A percentile compares a stretch with the other conserved stretches of the same genome.
Evolutionary conservation across 2,113 vertebrate species (phyloP).

Genomic region (Cepphus grylle): DNA sequence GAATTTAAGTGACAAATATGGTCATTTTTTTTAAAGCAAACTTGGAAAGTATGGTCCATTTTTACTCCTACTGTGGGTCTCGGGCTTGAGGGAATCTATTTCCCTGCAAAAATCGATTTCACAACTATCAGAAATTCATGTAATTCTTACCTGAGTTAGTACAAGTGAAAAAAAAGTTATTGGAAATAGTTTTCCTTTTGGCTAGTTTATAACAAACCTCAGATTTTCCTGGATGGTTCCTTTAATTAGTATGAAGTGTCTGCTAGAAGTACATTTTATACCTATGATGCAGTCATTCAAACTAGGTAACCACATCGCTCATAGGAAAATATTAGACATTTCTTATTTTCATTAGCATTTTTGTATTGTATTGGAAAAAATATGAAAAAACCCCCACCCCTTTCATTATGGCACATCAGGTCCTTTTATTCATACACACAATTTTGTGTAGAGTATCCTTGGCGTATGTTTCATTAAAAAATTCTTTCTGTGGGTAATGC

Average conservation of each 20-base stretch:
- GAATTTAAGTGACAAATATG: not conserved
- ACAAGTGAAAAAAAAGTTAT: not conserved
- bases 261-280: not conserved
- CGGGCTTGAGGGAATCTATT: not conserved
- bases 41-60: not conserved
- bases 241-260: not conserved
- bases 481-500: not conserved
- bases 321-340: not conserved
- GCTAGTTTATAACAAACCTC: not conserved
- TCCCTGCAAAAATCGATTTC: not conserved
- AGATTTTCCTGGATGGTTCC: not conserved
- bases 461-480: not conserved
- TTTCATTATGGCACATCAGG: not conserved
- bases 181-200: not conserved
- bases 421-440: not conserved
- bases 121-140: not conserved
- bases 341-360: not conserved
- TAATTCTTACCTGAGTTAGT: not conserved
- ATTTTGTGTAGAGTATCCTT: not conserved
- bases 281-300: not conserved
- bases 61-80: not conserved
- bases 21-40: not conserved
- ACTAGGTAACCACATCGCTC: not conserved
- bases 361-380: not conserved
- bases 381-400: fast-evolving